Base-by-base conservation (phyloP, 1,140 invertebrate genomes). In the Philaenus spumarius region DNA sequence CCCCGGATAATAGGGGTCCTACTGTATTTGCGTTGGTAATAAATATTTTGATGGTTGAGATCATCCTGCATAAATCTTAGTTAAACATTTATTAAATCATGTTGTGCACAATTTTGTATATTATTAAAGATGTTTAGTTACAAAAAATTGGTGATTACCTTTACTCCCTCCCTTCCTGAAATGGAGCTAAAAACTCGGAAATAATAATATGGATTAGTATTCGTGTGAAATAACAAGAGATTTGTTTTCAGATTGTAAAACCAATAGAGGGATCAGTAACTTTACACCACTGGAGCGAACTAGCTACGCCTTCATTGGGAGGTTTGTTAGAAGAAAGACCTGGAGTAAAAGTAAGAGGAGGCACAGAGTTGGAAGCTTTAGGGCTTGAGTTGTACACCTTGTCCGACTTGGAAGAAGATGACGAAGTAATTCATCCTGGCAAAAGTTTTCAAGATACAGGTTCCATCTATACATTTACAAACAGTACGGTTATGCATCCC, bases 241-340 rank as follows among this genome's bases (percentile, higher is more conserved):
- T n/a, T n/a, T n/a, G n/a, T 34, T 63, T 61, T 12, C 84, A 96
- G 76, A 97, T 98, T 64, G 89, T 98, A 0, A 98, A 98, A 70
- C 95, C 94, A 1, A 80, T 97, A 72, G 95, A 98, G 77, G 95
- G 94, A 12, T 95, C 93, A 0, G 83, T 89, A 63, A 96, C 92
- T 0, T 72, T 97, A 39, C 89, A 93, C 69, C 89, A 95, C 52
- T 98, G 95, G 95, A 89, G 91, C 45, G 85, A 90, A 59, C 78
- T 98, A 15, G 95, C 95, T 14, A 95, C 92, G 26, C 95, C 95
- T 24, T 90, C 91, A 39, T 80, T 97, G 61, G 89, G 90, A 57
- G 90, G 90, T 24, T 75, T 98, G 34, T 74, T 97, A 58, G 94
- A 97, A 67, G 88, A 92, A 47, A 78, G 91, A 56, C 91, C 93